Evolutionary conservation across 37 sponge, comb jelly and placozoan species (phyloP), one percentile per base, ranked within the genome.

Genomic region (Theonella swinhoei): DNA sequence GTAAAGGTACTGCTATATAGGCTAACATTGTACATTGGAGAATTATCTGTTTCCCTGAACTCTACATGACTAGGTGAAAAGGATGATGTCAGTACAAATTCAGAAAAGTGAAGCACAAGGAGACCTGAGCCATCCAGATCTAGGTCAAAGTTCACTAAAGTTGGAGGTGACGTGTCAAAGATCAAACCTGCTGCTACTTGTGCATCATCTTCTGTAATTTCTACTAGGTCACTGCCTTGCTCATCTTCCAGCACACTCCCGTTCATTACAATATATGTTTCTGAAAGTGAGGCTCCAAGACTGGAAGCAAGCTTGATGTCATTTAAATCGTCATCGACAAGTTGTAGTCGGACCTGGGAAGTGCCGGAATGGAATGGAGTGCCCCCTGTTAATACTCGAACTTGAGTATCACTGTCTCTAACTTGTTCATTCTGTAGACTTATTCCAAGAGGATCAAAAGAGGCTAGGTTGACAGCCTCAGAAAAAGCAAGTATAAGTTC

Each of bases 21-120:
- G n/a, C 63, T 77, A 31, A 81, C 61, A 20, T 32, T 70, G 5
- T 7, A 2, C 11, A 62, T 32, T 28, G 87, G 70, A 64, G 39
- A 31, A 20, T n/a, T 77, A 28, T 39, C 26, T 3, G 65, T 26
- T 2, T 62, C 72, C 42, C 88, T 89, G 2, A 95, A 34, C 22
- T 62, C 37, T 5, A 95, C 14, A 63, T 61, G 24, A 25, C 75
- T 72, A 14, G 79, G 58, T 37, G 36, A 3, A 29, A 91, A 85
- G 11, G 54, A 34, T 38, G 82, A 35, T 9, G 85, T 79, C 7
- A 60, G 38, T 29, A 93, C 79, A 73, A 86, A 79, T 75, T 96
- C 97, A 26, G 94, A 94, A 68, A 94, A 94, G 26, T 80, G 64
- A 62, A 96, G 85, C 25, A 39, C 38, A 35, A 96, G 74, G 0